Conservation (phyloP, 2,113 vertebrate genomes). For the Lepus europaeus region DNA sequence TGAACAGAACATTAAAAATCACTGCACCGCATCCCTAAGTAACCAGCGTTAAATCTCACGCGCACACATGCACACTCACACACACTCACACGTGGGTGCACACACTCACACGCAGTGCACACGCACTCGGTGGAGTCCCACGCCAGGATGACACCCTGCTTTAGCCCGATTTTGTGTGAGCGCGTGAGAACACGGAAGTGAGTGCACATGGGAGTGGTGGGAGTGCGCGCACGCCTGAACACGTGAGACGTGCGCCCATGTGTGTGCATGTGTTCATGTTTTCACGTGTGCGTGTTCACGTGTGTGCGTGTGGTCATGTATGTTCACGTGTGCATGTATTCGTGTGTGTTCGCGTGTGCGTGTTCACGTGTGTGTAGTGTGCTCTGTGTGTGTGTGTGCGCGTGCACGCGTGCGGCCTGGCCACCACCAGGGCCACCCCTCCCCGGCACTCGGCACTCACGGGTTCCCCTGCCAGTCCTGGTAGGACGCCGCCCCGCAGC, state of each 20-base stretch:
- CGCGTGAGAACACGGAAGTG: neutral
- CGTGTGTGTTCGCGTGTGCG: fast-evolving
- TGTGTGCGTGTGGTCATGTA: too few species aligned
- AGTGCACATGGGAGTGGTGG: neutral
- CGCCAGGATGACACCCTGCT: neutral
- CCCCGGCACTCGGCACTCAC: constrained; percentile 87
- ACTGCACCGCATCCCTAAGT: neutral
- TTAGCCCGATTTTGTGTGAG: neutral
- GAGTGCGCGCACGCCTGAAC: neutral
- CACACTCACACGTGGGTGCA: neutral
- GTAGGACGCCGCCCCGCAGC: constrained; percentile 93
- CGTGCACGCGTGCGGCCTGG: too few species aligned
- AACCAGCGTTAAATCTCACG: neutral
- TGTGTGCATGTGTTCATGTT: neutral
- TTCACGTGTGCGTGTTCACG: neutral
- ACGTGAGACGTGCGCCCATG: neutral
- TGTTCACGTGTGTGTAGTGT: fast-evolving
- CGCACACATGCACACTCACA: neutral
- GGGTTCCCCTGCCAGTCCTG: constrained; percentile 94
- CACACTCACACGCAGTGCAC: too few species aligned
- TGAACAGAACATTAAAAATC: neutral
- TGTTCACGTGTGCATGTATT: too few species aligned
- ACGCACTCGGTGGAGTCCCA: neutral
- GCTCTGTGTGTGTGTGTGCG: too few species aligned
- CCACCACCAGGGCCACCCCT: neutral